These are phyloP conservation scores for Caenorhabditis sp. DNA, from an alignment of 2,888 invertebrate species.

Conservation along the genomic window DNA sequence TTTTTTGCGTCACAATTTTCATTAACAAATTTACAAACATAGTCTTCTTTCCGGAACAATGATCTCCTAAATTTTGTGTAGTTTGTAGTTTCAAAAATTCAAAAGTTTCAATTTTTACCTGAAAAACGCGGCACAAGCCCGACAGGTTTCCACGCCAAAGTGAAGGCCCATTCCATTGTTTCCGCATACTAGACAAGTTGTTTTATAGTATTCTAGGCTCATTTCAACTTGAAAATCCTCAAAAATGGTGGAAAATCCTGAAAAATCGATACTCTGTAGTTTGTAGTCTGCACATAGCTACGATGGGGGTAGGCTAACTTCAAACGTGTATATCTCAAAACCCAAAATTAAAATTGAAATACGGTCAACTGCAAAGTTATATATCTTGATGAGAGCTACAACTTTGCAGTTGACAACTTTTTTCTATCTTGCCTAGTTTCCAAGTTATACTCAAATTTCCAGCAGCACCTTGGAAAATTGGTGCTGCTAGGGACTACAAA, in stretches of 20 bases:
- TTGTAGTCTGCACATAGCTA: too few relatives aligned
- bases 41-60: background rate
- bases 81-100: background rate
- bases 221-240: background rate
- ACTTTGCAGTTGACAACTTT: too few relatives aligned
- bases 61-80: conserved; percentile 18
- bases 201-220: conserved; percentile 11
- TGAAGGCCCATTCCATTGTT: conserved; percentile 24
- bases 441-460: too few relatives aligned
- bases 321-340: too few relatives aligned
- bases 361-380: too few relatives aligned
- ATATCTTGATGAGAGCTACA: too few relatives aligned
- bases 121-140: conserved; percentile 57
- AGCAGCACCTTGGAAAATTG: too few relatives aligned
- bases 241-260: background rate
- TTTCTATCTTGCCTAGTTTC: too few relatives aligned
- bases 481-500: too few relatives aligned
- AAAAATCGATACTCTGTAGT: background rate
- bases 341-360: too few relatives aligned
- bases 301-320: too few relatives aligned
- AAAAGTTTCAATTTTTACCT: conserved; percentile 9
- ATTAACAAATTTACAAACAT: background rate
- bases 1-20: conserved; percentile 17
- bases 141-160: conserved; percentile 49
- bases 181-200: conserved; percentile 29